Evolutionary conservation across 2,113 vertebrate species (phyloP).

Genomic region (Lates calcarifer): DNA sequence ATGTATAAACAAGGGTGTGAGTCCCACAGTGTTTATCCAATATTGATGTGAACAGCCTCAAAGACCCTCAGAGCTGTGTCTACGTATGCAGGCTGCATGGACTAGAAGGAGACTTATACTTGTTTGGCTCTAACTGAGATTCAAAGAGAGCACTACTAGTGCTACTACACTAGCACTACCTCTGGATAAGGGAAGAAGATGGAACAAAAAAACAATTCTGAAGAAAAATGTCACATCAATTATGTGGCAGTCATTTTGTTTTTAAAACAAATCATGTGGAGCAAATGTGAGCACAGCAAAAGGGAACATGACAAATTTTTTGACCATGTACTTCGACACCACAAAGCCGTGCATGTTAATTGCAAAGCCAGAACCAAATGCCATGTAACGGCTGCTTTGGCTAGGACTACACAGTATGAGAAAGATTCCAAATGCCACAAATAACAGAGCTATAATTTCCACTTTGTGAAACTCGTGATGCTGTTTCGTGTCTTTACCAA

Average conservation of each 20-base stretch:
- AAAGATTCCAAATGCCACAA: constrained; percentile 33
- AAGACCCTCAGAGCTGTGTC: neutral
- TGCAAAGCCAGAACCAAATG: neutral
- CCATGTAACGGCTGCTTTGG: constrained; percentile 29
- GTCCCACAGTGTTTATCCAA: neutral
- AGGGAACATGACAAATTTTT: neutral
- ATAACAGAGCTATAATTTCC: constrained; percentile 43
- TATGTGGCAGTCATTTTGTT: neutral
- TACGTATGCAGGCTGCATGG: neutral
- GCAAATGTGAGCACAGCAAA: neutral
- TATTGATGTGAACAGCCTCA: neutral
- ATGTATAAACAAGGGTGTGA: neutral
- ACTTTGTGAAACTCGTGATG: constrained; percentile 11
- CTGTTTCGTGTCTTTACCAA: constrained; percentile 23
- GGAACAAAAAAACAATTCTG: neutral
- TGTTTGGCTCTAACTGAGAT: too few species aligned
- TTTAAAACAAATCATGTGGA: neutral
- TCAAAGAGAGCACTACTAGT: too few species aligned
- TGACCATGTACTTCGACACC: constrained; percentile 11
- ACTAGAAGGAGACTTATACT: too few species aligned
- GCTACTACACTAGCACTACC: too few species aligned
- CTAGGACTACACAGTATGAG: neutral
- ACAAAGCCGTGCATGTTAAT: constrained; percentile 1
- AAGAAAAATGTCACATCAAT: neutral
- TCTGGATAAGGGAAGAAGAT: too few species aligned